Base-by-base conservation (phyloP, 2,888 invertebrate species). In the Orthonychiurus folsomi region DNA sequence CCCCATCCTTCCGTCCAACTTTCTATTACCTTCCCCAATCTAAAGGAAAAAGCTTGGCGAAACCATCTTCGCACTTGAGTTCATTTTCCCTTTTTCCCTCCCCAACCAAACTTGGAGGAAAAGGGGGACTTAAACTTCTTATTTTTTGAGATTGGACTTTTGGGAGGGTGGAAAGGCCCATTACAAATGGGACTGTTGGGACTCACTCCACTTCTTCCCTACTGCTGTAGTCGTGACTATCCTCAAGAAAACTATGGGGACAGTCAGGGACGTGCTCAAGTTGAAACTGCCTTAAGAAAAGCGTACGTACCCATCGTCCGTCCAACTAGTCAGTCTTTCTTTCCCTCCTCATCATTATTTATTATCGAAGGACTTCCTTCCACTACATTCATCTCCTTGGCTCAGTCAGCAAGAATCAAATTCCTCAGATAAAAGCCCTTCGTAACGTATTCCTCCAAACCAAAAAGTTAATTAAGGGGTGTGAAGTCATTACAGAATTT, bases 81-180 rank as follows among this genome's bases (percentile, higher is more conserved):
- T 37, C 37, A 37, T 37, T 37, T 37, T 37, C 37, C 37, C 37
- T 9, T 5, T 37, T n/a, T n/a, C n/a, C n/a, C n/a, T n/a, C n/a
- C n/a, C n/a, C n/a, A n/a, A n/a, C n/a, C n/a, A n/a, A n/a, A n/a
- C n/a, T n/a, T n/a, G n/a, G n/a, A n/a, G n/a, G n/a, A n/a, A n/a
- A 37, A 15, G 9, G 15, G 15, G 37, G 37, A 37, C 37, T 37
- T n/a, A n/a, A 55, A 24, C 20, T 24, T 55, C 55, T 61, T 64
- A 66, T 67, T 67, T n/a, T 67, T 63, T 62, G 63, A 67, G 66
- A 71, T 71, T 71, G 70, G 70, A 68, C 70, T 66, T 69, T 66
- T 56, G 70, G 70, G 70, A 69, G 60, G 60, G 62, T 60, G 62
- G 60, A 26, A 63, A 66, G 65, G 68, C 64, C 68, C 63, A 65